Evolutionary conservation across 2,113 vertebrate genomes (phyloP), one percentile per base, ranked within the genome.

Genomic region (Petaurus breviceps): DNA sequence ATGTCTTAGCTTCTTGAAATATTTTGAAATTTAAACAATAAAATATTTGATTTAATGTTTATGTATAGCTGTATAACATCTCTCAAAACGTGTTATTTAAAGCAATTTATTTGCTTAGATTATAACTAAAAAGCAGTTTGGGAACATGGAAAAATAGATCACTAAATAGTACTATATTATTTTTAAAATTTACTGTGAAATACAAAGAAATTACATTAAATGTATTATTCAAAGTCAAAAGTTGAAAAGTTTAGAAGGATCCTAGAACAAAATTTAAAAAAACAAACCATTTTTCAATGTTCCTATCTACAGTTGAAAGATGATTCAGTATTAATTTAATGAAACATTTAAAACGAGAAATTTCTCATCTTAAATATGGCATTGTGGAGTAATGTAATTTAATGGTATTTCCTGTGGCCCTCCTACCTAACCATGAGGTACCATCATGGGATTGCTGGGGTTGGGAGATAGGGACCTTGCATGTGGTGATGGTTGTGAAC

Each of bases 361-460:
- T 50, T 90, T 96, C 53, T 89, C n/a, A 43, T 92, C 43, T 89
- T 37, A 91, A 90, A 92, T 43, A 94, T n/a, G 12, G 84, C 51
- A 93, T 7, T 96, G 94, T 53, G 92, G 96, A 94, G 90, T 52
- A 51, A 47, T 8, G 3, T 61, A 25, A 91, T 96, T 77, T 0
- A 37, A 93, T 50, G 23, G 93, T 68, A 46, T 26, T 92, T 94
- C 49, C 19, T 94, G 46, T 95, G 50, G 37, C 51, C 43, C 31
- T 53, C 54, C 92, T 95, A 25, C 96, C 91, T 96, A 96, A 96
- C 92, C 93, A 61, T 51, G 90, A 97, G 93, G 93, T 90, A 54
- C 92, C 94, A 95, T 94, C 92, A 97, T 95, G 95, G 90, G 61
- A 94, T 95, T 96, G 53, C 51, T 97, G 92, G 96, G 97, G 91